Percentiles rank a stretch among this genome's conserved stretches.
These are phyloP conservation scores for Catamblyrhynchus diadema DNA, from an alignment of 2,797 vertebrate species.

Conservation along the genomic window DNA sequence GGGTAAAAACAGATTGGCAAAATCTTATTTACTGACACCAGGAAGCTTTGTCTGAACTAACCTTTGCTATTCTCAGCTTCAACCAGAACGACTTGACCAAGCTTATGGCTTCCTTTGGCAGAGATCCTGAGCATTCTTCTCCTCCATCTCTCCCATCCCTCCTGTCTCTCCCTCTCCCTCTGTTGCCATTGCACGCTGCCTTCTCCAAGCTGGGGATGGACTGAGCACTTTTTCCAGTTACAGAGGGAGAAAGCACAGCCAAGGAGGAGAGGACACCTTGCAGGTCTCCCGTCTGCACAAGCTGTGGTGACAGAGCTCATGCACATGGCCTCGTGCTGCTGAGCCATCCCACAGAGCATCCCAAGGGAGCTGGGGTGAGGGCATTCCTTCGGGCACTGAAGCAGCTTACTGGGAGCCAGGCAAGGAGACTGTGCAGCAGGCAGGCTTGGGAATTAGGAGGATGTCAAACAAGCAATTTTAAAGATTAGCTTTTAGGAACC, in stretches of 20 bases:
- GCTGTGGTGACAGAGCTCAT: neutral
- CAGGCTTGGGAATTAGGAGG: neutral
- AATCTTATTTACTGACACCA: neutral
- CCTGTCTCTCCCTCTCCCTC: neutral
- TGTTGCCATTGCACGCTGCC: rapidly evolving
- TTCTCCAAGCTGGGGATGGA: too few relatives aligned
- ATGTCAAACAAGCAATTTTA: neutral
- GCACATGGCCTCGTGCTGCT: neutral
- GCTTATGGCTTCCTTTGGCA: neutral
- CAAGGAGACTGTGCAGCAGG: neutral
- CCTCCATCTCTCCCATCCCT: neutral
- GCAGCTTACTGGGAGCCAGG: neutral
- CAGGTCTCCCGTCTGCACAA: neutral
- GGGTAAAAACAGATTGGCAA: neutral
- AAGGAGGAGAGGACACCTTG: neutral
- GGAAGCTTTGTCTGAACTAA: neutral
- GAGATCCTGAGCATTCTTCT: neutral
- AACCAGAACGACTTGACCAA: neutral
- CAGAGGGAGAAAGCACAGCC: neutral
- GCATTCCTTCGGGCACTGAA: neutral
- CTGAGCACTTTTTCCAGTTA: neutral
- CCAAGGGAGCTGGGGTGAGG: rapidly evolving
- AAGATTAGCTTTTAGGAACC: neutral
- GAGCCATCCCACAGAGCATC: neutral
- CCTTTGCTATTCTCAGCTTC: neutral